Conservation (phyloP, 37 sponge, comb jelly and placozoan genomes). For the Oscarella lobularis region DNA sequence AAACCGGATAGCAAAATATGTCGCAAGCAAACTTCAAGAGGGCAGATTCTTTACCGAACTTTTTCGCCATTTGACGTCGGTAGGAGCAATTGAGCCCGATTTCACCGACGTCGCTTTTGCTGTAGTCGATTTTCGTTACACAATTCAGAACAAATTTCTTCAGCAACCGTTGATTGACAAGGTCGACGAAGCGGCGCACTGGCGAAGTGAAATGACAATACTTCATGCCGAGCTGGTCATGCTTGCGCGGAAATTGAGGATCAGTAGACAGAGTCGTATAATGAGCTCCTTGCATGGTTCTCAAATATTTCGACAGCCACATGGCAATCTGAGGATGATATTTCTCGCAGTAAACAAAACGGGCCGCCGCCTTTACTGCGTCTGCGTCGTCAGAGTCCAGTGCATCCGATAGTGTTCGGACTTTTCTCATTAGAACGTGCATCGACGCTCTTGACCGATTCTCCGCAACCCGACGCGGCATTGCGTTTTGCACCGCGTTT, state of each 20-base stretch:
- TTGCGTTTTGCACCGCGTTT: not conserved
- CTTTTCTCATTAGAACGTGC: not conserved
- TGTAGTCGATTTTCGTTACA: not conserved
- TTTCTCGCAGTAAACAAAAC: not conserved
- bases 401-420: not conserved
- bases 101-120: not conserved
- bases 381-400: not conserved
- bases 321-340: not conserved
- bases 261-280: not conserved
- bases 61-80: not conserved
- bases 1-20: not conserved
- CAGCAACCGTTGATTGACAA: not conserved
- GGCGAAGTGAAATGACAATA: conserved; percentile 3
- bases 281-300: not conserved
- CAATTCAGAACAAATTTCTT: not conserved
- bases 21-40: not conserved
- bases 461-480: not conserved
- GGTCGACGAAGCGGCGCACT: not conserved
- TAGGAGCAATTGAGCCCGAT: not conserved
- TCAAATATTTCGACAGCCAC: not conserved
- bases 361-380: not conserved
- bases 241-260: not conserved
- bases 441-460: not conserved
- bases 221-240: not conserved
- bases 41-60: not conserved